These are phyloP conservation scores for Zelostemma sp. DNA, from an alignment of 1,140 invertebrate species.

Conservation along the genomic window DNA sequence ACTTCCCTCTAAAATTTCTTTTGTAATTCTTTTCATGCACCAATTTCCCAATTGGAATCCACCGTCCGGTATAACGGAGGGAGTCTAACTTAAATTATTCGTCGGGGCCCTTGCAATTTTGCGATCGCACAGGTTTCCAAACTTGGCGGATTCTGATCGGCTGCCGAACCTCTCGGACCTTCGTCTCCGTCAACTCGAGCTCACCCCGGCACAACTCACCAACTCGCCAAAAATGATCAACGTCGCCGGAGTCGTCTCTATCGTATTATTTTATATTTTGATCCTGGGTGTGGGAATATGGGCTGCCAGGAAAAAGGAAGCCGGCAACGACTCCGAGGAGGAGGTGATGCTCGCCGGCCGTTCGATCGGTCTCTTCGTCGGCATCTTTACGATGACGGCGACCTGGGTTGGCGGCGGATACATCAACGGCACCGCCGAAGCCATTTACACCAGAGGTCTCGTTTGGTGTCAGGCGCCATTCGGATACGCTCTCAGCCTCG, in stretches of 20 bases:
- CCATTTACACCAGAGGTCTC: slow-evolving; percentile 90
- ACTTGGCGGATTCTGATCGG: background rate
- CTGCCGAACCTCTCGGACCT: slow-evolving; percentile 61
- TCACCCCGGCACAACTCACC: slow-evolving; percentile 60
- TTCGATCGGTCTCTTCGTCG: slow-evolving; percentile 95
- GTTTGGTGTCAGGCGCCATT: slow-evolving; percentile 98
- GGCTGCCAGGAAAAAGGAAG: slow-evolving; percentile 92
- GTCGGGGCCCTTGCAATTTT: too few species aligned
- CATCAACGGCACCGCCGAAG: slow-evolving; percentile 98
- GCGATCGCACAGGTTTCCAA: slow-evolving; percentile 7
- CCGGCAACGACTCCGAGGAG: slow-evolving; percentile 89
- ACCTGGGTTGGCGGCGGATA: slow-evolving; percentile 99
- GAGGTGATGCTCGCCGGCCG: slow-evolving; percentile 94
- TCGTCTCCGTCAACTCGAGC: slow-evolving; percentile 61
- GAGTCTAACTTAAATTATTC: too few species aligned
- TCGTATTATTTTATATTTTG: slow-evolving; percentile 93
- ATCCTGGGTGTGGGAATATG: slow-evolving; percentile 95
- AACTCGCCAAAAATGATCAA: slow-evolving; percentile 82
- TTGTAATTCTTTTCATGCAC: too few species aligned
- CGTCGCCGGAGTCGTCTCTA: slow-evolving; percentile 90
- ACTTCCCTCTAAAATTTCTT: too few species aligned
- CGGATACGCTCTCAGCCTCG: slow-evolving; percentile 94
- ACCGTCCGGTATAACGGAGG: too few species aligned
- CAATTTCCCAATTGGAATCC: too few species aligned
- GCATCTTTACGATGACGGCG: slow-evolving; percentile 99